Evolutionary conservation across 2,797 vertebrate genomes (phyloP), one percentile per base, ranked within the genome.

Genomic region (Peromyscus aztecus): DNA sequence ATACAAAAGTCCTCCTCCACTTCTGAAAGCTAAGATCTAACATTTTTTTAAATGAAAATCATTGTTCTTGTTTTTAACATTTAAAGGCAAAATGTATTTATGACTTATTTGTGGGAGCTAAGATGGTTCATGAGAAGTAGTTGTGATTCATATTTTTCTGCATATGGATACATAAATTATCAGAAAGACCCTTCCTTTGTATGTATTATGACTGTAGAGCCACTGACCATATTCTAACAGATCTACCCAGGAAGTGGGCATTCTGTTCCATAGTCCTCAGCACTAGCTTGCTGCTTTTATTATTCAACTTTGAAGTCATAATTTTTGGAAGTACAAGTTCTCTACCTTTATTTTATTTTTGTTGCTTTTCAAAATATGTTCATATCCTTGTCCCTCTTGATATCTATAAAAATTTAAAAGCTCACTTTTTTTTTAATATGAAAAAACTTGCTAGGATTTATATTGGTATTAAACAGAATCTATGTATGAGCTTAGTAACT

Each of bases 11-110:
- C 4, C 63, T 94, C 34, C 69, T 0, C 34, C 73, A 83, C 13
- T 80, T 90, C 63, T 92, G 88, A 90, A 93, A 88, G 7, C 86
- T 80, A 94, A 80, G 23, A 21, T 92, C 34, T 94, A 76, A 43
- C 10, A 0, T 89, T 84, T 8, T 13, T 92, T 92, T 40, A 59
- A 75, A 73, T 89, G 69, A 52, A 52, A 52, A 52, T 61, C 5
- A 49, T 92, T 69, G n/a, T 73, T 88, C 80, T 65, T 23, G 5
- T 83, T 88, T 95, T 80, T 63, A 85, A 85, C 55, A 80, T 78
- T 77, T 75, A 61, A 11, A 85, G 24, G 17, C 80, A 84, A 92
- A 76, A 65, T 71, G 5, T 27, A 67, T 13, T 85, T 90, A 6
- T 82, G 67, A 75, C 49, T 88, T 96, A 85, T 78, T 94, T 83